These are phyloP conservation scores for Macrosiphum euphorbiae DNA, from an alignment of 2,888 invertebrate genomes.

Conservation along the genomic window DNA sequence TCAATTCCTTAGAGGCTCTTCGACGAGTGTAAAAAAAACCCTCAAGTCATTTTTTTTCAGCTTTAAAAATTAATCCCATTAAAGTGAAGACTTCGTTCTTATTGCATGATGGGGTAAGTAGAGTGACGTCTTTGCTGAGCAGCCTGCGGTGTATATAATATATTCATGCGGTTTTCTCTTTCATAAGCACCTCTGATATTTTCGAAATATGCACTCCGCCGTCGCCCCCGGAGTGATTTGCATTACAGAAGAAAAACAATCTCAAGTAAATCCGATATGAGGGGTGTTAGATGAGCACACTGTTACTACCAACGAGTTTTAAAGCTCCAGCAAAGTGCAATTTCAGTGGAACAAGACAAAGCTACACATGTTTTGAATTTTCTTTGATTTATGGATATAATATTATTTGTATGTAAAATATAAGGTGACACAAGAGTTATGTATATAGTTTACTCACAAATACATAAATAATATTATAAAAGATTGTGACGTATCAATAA, in stretches of 20 bases:
- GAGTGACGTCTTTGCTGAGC: conserved; percentile 40
- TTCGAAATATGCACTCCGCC: conserved; percentile 59
- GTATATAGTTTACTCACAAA: not conserved
- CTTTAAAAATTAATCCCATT: conserved; percentile 65
- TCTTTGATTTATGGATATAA: conserved; percentile 48
- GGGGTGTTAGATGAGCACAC: conserved; percentile 45
- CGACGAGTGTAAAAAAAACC: conserved; percentile 50
- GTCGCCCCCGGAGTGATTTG: conserved; percentile 61
- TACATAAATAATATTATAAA: not conserved
- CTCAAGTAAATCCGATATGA: conserved; percentile 62
- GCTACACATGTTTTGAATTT: conserved; percentile 50
- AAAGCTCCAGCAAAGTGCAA: conserved; percentile 56
- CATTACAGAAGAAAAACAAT: conserved; percentile 65
- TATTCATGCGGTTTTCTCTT: conserved; percentile 64
- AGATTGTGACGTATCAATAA: not conserved
- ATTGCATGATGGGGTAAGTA: not conserved
- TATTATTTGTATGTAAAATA: conserved; percentile 7
- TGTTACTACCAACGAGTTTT: conserved; percentile 53
- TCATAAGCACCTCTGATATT: conserved; percentile 64
- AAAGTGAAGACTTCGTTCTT: conserved; percentile 60
- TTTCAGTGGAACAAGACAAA: conserved; percentile 35
- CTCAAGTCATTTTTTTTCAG: conserved; percentile 56
- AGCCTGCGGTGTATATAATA: conserved; percentile 57
- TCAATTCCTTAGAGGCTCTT: conserved; percentile 56
- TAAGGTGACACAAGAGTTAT: not conserved